Base-by-base conservation (phyloP, 2,113 vertebrate genomes). In the Cinclus mexicanus region DNA sequence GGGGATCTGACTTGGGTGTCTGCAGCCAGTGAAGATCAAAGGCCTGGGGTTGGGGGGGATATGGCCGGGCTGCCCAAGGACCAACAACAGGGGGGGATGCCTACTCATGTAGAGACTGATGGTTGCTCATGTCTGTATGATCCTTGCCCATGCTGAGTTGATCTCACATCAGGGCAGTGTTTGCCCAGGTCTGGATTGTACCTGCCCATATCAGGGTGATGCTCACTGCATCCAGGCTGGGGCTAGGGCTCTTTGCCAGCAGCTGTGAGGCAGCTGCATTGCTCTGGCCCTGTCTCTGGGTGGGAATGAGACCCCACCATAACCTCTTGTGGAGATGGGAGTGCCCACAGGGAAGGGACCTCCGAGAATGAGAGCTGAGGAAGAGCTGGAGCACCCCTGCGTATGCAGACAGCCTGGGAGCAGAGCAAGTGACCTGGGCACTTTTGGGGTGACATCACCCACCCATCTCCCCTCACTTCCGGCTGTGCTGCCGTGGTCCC, bases 41-140 rank as follows among this genome's bases (percentile, higher is more conserved):
- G 24, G 35, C 21, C 10, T 8, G 22, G 35, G 37, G 10, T 1
- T 21, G 2, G 13, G 25, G 53, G 37, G 3, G 2, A n/a, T 2
- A 2, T 12, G 35, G 55, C 55, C 31, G 14, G 42, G 33, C 23
- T 31, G 20, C 26, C 47, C 35, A 15, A n/a, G 18, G 47, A 39
- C 60, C 22, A 23, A 7, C 13, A 44, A 21, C 67, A 50, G 37
- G 23, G 41, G 31, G 13, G 7, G 12, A 42, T 69, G 25, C 63
- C 69, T 68, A 42, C 46, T 50, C 19, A 6, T 8, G 1, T 2
- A 26, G 26, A 12, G 31, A 24, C 9, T 50, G 55, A 18, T 65
- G 29, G 24, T 57, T 78, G 72, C 37, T 63, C 33, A 14, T 3
- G 3, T 56, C 25, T 46, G 49, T 14, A 18, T 71, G 53, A 25